Conservation (phyloP, 2,888 invertebrate genomes). For the Stegophylla sp. region DNA sequence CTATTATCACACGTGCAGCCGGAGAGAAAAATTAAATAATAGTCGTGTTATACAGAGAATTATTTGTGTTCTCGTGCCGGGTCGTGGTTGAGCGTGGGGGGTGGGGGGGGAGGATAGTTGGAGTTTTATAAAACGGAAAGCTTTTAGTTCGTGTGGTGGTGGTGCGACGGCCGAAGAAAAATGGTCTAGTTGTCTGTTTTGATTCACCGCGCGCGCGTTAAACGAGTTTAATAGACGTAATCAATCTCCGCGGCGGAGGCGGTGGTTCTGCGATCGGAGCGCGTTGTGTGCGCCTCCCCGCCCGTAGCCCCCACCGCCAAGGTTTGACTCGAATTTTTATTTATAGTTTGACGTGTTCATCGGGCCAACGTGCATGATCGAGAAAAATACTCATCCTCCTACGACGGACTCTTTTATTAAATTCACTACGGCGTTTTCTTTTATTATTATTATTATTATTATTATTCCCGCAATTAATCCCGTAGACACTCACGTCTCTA, state of each 20-base stretch:
- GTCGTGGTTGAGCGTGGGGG: too few species aligned
- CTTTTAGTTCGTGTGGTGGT: not conserved
- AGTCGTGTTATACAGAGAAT: not conserved
- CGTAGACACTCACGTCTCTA: too few species aligned
- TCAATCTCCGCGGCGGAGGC: conserved; percentile 31
- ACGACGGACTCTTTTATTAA: too few species aligned
- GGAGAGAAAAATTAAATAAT: not conserved
- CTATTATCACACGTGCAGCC: not conserved
- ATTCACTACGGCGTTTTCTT: too few species aligned
- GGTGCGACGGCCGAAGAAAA: not conserved
- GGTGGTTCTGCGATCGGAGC: not conserved
- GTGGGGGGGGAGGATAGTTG: too few species aligned
- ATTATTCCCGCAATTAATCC: too few species aligned
- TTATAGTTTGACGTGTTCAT: conserved; percentile 21
- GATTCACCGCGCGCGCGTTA: conserved; percentile 31
- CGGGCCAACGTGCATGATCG: not conserved
- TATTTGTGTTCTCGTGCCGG: not conserved
- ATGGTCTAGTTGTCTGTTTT: conserved; percentile 40
- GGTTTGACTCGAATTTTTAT: not conserved
- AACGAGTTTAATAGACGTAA: conserved; percentile 48
- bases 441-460: too few species aligned
- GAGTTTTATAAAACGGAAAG: not conserved
- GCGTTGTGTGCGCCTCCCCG: not conserved
- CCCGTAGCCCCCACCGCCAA: too few species aligned
- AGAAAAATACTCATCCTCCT: too few species aligned